Evolutionary conservation across 1,140 invertebrate genomes (phyloP).

Genomic region (Ips typographus): DNA sequence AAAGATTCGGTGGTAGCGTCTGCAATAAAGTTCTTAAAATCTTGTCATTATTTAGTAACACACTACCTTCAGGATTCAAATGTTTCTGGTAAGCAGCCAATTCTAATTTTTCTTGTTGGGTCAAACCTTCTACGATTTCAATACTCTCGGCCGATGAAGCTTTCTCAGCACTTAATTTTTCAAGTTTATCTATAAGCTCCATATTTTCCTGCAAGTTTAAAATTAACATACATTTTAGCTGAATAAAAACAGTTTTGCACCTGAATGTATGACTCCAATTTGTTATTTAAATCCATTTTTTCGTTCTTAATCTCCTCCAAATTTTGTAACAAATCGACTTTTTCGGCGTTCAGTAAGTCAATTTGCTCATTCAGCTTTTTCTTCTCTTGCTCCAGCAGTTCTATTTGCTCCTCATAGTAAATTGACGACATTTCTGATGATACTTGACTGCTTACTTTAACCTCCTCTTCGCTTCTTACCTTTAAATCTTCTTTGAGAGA

Average conservation of each 20-base stretch:
- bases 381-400: slow-evolving; percentile 55
- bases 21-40: neutral
- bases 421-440: slow-evolving; percentile 71
- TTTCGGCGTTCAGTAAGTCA: slow-evolving; percentile 55
- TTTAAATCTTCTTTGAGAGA: slow-evolving; percentile 43
- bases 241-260: slow-evolving; percentile 12
- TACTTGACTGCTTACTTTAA: slow-evolving; percentile 52
- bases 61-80: slow-evolving; percentile 28
- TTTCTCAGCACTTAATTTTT: slow-evolving; percentile 66
- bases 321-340: slow-evolving; percentile 57
- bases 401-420: slow-evolving; percentile 69
- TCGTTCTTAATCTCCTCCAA: slow-evolving; percentile 60
- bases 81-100: slow-evolving; percentile 48
- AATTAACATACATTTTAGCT: neutral
- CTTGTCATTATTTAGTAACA: too few species aligned
- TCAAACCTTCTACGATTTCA: slow-evolving; percentile 67
- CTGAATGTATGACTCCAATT: slow-evolving; percentile 63
- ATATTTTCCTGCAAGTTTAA: slow-evolving; percentile 64
- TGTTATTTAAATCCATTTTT: slow-evolving; percentile 59
- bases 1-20: slow-evolving; percentile 19
- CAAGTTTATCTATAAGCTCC: slow-evolving; percentile 65
- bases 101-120: slow-evolving; percentile 61
- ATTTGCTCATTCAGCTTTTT: slow-evolving; percentile 42
- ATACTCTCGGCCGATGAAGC: slow-evolving; percentile 68
- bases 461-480: slow-evolving; percentile 55